phyloP scores from a whole-genome alignment of 2,888 invertebrate genomes.

The Resseliella maxima region DNA sequence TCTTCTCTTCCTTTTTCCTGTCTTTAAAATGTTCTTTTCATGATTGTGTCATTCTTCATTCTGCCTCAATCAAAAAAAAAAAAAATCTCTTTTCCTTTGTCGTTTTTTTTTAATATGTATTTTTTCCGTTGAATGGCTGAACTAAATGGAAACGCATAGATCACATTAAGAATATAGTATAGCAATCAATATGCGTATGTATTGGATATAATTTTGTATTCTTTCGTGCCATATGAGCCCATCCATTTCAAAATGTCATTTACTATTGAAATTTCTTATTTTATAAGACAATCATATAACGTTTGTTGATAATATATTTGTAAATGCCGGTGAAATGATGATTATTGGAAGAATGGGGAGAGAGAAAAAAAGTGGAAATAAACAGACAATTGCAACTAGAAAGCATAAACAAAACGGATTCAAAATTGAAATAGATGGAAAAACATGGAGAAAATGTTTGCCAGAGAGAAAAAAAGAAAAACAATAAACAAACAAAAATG shows the following conservation, averaged over 20 bases:
- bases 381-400: neutral
- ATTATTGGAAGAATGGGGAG: neutral
- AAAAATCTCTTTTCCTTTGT: neutral
- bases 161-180: neutral
- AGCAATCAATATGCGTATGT: neutral
- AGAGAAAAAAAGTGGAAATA: constrained; percentile 31
- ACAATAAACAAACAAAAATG: neutral
- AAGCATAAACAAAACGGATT: neutral
- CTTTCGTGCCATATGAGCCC: neutral
- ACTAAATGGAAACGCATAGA: neutral
- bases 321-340: constrained; percentile 16
- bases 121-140: neutral
- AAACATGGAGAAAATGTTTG: neutral
- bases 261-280: neutral
- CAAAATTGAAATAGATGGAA: neutral
- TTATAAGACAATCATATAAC: neutral
- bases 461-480: no score
- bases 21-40: no score
- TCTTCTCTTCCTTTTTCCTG: no score
- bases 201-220: neutral
- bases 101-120: neutral
- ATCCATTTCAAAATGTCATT: neutral
- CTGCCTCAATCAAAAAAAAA: neutral
- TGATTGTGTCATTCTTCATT: neutral
- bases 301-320: neutral